These are phyloP conservation scores for Torymus aiolomorphi DNA, from an alignment of 2,888 invertebrate genomes.

Conservation along the genomic window DNA sequence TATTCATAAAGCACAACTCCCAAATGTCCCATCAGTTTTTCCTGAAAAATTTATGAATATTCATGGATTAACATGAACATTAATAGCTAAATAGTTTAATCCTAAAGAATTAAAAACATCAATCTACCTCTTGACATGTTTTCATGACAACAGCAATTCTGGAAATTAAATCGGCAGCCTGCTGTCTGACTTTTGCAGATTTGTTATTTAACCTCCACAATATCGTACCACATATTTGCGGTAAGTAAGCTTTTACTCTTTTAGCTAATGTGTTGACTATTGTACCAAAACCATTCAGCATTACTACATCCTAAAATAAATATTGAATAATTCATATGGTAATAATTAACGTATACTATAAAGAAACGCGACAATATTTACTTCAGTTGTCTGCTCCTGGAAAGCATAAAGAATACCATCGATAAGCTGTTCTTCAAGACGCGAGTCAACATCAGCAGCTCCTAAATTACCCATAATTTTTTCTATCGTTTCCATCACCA, in stretches of 20 bases:
- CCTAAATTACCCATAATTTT: conserved; percentile 98
- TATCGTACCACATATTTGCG: conserved; percentile 99
- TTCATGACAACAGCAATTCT: conserved; percentile 99
- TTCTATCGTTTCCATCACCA: conserved; percentile 99
- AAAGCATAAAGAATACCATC: conserved; percentile 99
- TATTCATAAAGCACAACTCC: conserved; percentile 99
- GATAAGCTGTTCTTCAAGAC: conserved; percentile 98
- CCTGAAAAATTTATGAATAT: conserved; percentile 77
- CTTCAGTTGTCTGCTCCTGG: conserved; percentile 99
- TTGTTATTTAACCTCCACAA: conserved; percentile 99
- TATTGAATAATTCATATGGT: background rate
- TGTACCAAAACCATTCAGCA: conserved; percentile 99
- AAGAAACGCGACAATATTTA: conserved; percentile 66
- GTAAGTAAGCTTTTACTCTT: conserved; percentile 97
- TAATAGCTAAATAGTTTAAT: background rate
- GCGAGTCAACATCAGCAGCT: conserved; percentile 97
- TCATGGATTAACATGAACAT: background rate
- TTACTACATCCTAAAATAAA: conserved; percentile 90
- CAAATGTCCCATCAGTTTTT: conserved; percentile 99
- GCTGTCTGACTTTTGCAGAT: conserved; percentile 98
- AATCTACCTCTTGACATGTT: conserved; percentile 93
- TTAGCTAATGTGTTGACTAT: conserved; percentile 98
- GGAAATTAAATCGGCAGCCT: conserved; percentile 99
- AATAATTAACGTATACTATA: background rate
- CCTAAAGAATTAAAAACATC: background rate